These are phyloP conservation scores for Ceyx cyanopectus DNA, from an alignment of 2,113 vertebrate species.

Conservation along the genomic window DNA sequence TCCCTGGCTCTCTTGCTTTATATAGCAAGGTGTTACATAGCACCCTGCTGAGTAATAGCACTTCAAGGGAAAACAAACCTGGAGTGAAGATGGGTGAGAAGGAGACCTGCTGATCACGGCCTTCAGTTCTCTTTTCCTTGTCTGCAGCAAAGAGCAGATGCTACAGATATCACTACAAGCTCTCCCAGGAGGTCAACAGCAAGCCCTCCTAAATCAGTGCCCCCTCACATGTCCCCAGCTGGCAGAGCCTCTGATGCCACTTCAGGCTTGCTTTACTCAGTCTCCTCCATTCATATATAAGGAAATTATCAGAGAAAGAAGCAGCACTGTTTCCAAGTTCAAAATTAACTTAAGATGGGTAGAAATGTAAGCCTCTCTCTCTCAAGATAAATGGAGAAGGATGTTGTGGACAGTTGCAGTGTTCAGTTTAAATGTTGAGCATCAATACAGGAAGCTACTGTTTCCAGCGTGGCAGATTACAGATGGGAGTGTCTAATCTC, in stretches of 20 bases:
- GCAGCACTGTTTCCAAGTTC: conserved; percentile 19
- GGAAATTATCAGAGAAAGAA: conserved; percentile 28
- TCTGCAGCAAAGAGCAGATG: background rate
- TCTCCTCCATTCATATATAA: background rate
- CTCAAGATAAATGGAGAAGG: conserved; percentile 4
- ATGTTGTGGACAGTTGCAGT: background rate
- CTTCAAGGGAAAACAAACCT: conserved; percentile 32
- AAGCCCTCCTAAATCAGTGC: background rate
- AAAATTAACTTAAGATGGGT: conserved; percentile 48
- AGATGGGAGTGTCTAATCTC: conserved; percentile 51
- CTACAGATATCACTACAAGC: background rate
- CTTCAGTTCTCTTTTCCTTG: background rate
- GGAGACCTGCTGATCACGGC: background rate
- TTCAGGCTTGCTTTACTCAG: background rate
- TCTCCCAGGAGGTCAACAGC: background rate
- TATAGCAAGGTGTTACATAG: background rate
- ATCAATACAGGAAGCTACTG: conserved; percentile 55
- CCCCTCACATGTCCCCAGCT: background rate
- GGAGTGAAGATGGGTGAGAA: background rate
- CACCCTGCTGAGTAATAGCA: background rate
- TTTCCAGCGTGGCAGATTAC: conserved; percentile 57
- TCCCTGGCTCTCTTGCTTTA: background rate
- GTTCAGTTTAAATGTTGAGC: conserved; percentile 66
- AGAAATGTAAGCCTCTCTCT: conserved; percentile 43
- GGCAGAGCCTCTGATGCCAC: background rate